Evolutionary conservation across 2,113 vertebrate species (phyloP).

Genomic region (Lepisosteus osseus): DNA sequence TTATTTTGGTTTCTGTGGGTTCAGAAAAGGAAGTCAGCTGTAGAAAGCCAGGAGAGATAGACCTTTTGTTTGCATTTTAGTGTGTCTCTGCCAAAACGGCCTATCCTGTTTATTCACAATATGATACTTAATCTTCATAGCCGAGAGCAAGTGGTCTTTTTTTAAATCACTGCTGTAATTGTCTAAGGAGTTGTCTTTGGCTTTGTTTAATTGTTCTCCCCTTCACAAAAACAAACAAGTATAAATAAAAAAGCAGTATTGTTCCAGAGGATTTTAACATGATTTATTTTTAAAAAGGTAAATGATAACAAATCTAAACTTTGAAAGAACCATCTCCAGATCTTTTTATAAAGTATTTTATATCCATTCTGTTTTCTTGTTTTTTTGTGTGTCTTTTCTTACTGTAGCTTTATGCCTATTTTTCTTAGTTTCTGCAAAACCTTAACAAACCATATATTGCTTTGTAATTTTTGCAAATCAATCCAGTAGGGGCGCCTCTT

Average conservation of each 20-base stretch:
- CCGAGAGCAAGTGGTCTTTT: not conserved
- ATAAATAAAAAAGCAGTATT: constrained; percentile 8
- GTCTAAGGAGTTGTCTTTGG: constrained; percentile 1
- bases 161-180: constrained; percentile 7
- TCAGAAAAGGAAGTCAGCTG: constrained; percentile 36
- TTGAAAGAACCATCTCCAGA: not conserved
- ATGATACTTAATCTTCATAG: not conserved
- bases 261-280: not conserved
- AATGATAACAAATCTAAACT: constrained; percentile 11
- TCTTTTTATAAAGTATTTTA: constrained; percentile 6
- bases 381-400: not conserved
- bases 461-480: too few relatives aligned
- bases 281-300: constrained; percentile 9
- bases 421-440: not conserved
- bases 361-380: not conserved
- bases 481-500: too few relatives aligned
- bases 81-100: constrained; percentile 11
- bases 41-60: constrained; percentile 20
- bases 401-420: not conserved
- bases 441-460: too few relatives aligned
- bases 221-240: constrained; percentile 19
- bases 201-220: constrained; percentile 19
- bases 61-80: constrained; percentile 22
- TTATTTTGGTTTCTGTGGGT: constrained; percentile 33
- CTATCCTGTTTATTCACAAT: constrained; percentile 23